Evolutionary conservation across 2,888 invertebrate genomes (phyloP).

Genomic region (Desoria tigrina): DNA sequence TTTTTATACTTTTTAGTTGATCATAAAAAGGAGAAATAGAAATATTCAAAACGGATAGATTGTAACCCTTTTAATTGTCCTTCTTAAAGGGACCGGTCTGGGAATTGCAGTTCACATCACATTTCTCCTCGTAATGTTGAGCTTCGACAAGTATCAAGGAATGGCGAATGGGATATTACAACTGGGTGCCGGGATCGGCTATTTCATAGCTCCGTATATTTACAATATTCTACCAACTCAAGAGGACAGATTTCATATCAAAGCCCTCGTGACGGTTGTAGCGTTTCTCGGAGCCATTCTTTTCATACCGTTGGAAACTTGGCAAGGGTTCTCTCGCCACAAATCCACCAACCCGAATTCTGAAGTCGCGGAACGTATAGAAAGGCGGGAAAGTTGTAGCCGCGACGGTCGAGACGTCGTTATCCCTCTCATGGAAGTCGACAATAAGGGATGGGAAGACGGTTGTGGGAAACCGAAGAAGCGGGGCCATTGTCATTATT

Average conservation of each 20-base stretch:
- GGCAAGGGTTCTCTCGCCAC: neutral
- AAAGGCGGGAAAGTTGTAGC: neutral
- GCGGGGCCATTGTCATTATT: slow-evolving; percentile 44
- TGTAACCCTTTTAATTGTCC: too few species aligned
- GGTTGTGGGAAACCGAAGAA: slow-evolving; percentile 25
- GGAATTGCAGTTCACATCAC: slow-evolving; percentile 48
- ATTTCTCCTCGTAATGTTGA: slow-evolving; percentile 45
- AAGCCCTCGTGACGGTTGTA: slow-evolving; percentile 42
- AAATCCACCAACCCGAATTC: neutral
- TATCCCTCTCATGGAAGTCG: slow-evolving; percentile 12
- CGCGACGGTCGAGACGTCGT: too few species aligned
- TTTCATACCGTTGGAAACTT: neutral
- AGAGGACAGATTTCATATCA: slow-evolving; percentile 44
- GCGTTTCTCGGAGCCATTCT: slow-evolving; percentile 40
- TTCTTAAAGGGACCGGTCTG: slow-evolving; percentile 42
- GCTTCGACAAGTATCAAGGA: slow-evolving; percentile 44
- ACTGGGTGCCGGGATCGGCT: slow-evolving; percentile 43
- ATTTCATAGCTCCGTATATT: slow-evolving; percentile 44
- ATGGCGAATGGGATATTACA: slow-evolving; percentile 47
- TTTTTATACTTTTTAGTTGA: neutral
- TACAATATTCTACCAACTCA: slow-evolving; percentile 33
- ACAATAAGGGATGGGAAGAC: too few species aligned
- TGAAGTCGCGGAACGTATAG: slow-evolving; percentile 14
- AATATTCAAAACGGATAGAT: too few species aligned
- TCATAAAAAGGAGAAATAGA: too few species aligned